These are phyloP conservation scores for Nephrotoma flavescens DNA, from an alignment of 2,888 invertebrate species.

Conservation along the genomic window DNA sequence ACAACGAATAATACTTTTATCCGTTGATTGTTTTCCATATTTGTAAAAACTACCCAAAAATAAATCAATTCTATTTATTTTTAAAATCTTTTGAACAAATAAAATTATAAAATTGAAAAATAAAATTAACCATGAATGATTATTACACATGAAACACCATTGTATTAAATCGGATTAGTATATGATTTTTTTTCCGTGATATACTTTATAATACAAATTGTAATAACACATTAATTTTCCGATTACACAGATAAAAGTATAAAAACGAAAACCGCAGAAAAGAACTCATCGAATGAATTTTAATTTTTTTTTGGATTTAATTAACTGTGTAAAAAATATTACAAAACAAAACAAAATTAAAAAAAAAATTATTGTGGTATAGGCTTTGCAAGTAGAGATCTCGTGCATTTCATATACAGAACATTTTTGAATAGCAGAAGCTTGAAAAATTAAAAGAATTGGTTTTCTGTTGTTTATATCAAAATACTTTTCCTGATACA, in stretches of 20 bases:
- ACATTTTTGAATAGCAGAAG: too few species aligned
- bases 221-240: not conserved
- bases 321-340: not conserved
- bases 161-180: not conserved
- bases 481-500: not conserved
- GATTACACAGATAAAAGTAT: not conserved
- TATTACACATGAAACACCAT: not conserved
- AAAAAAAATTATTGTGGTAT: not conserved
- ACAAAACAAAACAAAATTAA: not conserved
- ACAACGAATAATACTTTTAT: too few species aligned
- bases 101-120: not conserved
- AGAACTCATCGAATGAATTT: not conserved
- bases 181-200: not conserved
- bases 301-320: not conserved
- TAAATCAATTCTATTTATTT: not conserved
- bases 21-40: too few species aligned
- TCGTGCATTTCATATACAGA: too few species aligned
- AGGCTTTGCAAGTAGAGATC: too few species aligned
- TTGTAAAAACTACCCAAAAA: not conserved
- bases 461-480: not conserved
- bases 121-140: not conserved
- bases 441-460: not conserved
- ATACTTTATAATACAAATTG: not conserved
- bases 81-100: not conserved
- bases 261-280: not conserved